Base-by-base conservation (phyloP, 2,888 invertebrate genomes). In the Nomada flava region DNA sequence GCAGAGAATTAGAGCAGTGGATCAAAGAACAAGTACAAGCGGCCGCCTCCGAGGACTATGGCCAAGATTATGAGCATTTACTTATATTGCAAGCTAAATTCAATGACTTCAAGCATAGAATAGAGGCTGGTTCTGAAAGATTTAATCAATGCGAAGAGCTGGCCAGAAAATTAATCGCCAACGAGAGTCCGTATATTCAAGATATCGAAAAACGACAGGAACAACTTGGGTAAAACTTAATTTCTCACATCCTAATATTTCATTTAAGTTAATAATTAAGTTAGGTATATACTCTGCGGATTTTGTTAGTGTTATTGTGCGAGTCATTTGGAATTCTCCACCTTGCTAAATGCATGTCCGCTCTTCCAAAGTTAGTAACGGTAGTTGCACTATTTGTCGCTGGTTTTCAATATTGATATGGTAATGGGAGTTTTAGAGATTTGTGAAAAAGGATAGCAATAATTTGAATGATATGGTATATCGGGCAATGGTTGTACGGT, bases 51-150 rank as follows among this genome's bases (percentile, higher is more conserved):
- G 98, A 98, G 91, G 99, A 99, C 92, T 98, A 98, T 90, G 99
- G 99, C 0, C 98, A 98, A 92, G 99, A 99, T 93, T 98, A 97
- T 90, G 98, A 98, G 90, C 98, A 98, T 94, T 94, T 98, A 69
- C 93, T 97, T 94, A 96, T 97, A 89, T 94, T 98, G 47, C 97
- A 98, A 92, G 97, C 97, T 52, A 98, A 98, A 93, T 99, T 98
- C 93, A 98, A 98, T 87, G 98, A 99, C 92, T 96, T 99, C 71
- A 98, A 98, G 82, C 98, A 97, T 92, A 96, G 97, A 64, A 97
- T 99, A 7, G 98, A 98, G 91, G 96, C 97, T 29, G 98, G 98
- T 0, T 96, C 97, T 0, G 98, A 98, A 92, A 94, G 98, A 76
- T 98, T 98, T 92, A 97, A 96, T 91, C 98, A 98, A 91, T 98